These are phyloP conservation scores for Cantharis nigra DNA, from an alignment of 2,888 invertebrate species.

Conservation along the genomic window DNA sequence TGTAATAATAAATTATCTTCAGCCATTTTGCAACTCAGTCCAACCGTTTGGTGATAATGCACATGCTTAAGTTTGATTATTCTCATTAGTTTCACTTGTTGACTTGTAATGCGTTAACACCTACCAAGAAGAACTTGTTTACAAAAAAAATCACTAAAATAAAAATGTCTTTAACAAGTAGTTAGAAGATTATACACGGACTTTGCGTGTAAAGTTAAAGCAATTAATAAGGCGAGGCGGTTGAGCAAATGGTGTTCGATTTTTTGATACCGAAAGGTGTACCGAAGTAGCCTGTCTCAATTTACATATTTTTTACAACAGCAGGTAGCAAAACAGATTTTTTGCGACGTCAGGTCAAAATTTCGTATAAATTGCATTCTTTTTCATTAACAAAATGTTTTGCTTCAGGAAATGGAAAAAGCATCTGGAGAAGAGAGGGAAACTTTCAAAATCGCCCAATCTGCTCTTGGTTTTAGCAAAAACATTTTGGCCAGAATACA, in stretches of 20 bases:
- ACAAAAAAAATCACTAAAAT: background rate
- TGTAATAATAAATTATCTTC: background rate
- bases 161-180: background rate
- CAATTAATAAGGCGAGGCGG: background rate
- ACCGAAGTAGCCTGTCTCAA: background rate
- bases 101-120: background rate
- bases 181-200: background rate
- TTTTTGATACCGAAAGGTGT: background rate
- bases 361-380: background rate
- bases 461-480: constrained; percentile 67
- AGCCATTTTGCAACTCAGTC: background rate
- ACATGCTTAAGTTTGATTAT: background rate
- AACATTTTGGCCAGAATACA: constrained; percentile 71
- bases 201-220: background rate
- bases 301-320: background rate
- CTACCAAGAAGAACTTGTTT: background rate
- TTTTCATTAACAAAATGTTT: background rate
- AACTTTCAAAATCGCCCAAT: constrained; percentile 64
- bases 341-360: background rate
- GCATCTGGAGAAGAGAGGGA: constrained; percentile 63
- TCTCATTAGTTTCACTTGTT: background rate
- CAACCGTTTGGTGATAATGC: background rate
- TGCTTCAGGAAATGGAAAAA: constrained; percentile 68
- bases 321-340: background rate
- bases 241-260: background rate